Conservation (phyloP, 2,888 invertebrate genomes). For the Blomia tropicalis region DNA sequence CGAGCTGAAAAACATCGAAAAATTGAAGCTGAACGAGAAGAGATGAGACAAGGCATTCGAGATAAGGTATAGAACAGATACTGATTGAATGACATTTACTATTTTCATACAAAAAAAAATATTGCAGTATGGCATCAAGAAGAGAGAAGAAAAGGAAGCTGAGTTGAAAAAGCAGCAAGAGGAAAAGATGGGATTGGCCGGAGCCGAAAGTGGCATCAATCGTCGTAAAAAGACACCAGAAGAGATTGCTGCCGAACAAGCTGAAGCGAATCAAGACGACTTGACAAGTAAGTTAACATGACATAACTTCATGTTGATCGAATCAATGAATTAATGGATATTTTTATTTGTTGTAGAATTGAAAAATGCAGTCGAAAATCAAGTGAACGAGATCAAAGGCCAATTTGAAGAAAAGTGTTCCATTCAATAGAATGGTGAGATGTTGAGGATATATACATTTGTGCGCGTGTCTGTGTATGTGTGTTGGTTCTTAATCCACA, state of each 20-base stretch:
- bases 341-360: slow-evolving; percentile 50
- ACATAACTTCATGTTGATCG: not conserved
- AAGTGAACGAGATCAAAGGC: slow-evolving; percentile 88
- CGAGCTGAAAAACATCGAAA: slow-evolving; percentile 98
- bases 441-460: too few species aligned
- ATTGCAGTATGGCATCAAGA: slow-evolving; percentile 88
- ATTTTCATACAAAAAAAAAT: not conserved
- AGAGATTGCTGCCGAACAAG: slow-evolving; percentile 88
- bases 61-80: slow-evolving; percentile 61
- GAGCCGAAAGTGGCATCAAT: slow-evolving; percentile 48
- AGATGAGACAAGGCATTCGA: slow-evolving; percentile 96
- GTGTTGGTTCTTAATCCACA: too few species aligned
- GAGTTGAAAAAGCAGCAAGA: slow-evolving; percentile 55
- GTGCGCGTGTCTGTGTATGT: too few species aligned
- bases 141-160: slow-evolving; percentile 81
- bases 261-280: slow-evolving; percentile 85
- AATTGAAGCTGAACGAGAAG: slow-evolving; percentile 98
- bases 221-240: slow-evolving; percentile 98
- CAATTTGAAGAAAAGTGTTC: slow-evolving; percentile 73
- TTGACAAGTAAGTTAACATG: slow-evolving; percentile 64
- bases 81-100: slow-evolving; percentile 18
- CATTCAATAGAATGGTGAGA: slow-evolving; percentile 28
- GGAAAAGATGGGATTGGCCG: slow-evolving; percentile 45
- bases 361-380: slow-evolving; percentile 91
- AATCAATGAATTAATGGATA: not conserved